These are phyloP conservation scores for Castor canadensis DNA, from an alignment of 2,113 vertebrate species.

Conservation along the genomic window DNA sequence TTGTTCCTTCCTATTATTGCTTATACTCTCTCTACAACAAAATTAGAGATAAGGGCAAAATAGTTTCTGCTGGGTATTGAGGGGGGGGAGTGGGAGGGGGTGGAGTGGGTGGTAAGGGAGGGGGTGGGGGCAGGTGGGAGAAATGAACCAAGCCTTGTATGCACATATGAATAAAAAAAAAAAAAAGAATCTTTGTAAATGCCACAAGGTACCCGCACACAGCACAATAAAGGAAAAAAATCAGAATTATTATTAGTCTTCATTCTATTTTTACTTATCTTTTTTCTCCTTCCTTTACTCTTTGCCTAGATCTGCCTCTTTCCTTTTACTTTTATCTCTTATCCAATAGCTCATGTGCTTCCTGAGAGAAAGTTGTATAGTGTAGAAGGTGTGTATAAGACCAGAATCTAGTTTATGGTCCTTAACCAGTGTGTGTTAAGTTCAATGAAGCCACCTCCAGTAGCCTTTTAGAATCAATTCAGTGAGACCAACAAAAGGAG, in stretches of 20 bases:
- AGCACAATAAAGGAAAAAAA: too few species aligned
- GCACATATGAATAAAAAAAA: too few species aligned
- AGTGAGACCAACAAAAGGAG: background rate
- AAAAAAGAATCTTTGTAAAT: too few species aligned
- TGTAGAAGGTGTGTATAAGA: background rate
- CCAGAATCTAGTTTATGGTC: background rate
- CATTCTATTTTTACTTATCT: background rate
- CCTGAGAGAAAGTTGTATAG: background rate
- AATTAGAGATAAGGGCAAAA: too few species aligned
- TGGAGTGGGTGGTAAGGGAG: too few species aligned
- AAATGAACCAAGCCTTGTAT: too few species aligned
- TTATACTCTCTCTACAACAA: too few species aligned
- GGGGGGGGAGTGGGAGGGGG: too few species aligned
- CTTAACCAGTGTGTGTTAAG: background rate
- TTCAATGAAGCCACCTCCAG: background rate
- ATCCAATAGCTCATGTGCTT: background rate
- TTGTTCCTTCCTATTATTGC: too few species aligned
- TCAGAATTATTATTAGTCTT: slow-evolving; percentile 36
- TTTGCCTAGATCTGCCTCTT: slow-evolving; percentile 22
- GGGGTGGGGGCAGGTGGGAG: too few species aligned
- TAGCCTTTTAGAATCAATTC: slow-evolving; percentile 3
- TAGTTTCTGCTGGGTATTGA: too few species aligned
- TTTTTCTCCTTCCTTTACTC: background rate
- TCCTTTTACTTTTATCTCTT: background rate
- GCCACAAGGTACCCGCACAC: too few species aligned